Evolutionary conservation across 2,797 vertebrate genomes (phyloP).

Genomic region (Myripristis jacobus): DNA sequence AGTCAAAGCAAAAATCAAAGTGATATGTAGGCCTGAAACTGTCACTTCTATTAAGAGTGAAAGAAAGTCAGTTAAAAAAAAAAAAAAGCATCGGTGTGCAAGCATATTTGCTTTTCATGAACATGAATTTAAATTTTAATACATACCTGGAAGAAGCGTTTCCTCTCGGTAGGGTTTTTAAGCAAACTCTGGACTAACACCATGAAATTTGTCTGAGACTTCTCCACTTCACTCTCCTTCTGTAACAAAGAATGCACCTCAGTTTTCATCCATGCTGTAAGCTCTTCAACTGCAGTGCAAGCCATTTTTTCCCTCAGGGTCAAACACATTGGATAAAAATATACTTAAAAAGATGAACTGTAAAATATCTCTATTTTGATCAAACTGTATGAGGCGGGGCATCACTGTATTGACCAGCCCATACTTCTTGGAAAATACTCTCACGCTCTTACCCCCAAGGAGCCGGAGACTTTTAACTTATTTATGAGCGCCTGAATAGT

Average conservation of each 20-base stretch:
- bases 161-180: constrained; percentile 75
- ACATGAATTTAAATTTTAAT: not conserved
- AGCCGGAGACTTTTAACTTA: constrained; percentile 68
- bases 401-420: not conserved
- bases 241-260: constrained; percentile 33
- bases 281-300: not conserved
- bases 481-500: constrained; percentile 74
- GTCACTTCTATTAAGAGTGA: no score
- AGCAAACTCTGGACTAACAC: constrained; percentile 83
- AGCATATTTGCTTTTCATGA: no score
- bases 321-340: not conserved
- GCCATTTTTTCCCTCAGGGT: no score
- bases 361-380: not conserved
- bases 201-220: constrained; percentile 81
- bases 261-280: not conserved
- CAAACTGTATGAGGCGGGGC: not conserved
- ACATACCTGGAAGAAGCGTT: constrained; percentile 81
- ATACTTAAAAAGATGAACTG: not conserved
- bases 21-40: no score
- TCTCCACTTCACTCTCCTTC: constrained; percentile 78
- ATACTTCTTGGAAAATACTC: not conserved
- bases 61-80: no score
- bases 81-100: no score
- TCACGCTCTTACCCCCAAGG: constrained; percentile 58
- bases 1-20: no score